A percentile compares a stretch with the other conserved stretches of the same genome.
These are phyloP conservation scores for Mycalesis mineus DNA, from an alignment of 2,888 invertebrate species.

Conservation along the genomic window DNA sequence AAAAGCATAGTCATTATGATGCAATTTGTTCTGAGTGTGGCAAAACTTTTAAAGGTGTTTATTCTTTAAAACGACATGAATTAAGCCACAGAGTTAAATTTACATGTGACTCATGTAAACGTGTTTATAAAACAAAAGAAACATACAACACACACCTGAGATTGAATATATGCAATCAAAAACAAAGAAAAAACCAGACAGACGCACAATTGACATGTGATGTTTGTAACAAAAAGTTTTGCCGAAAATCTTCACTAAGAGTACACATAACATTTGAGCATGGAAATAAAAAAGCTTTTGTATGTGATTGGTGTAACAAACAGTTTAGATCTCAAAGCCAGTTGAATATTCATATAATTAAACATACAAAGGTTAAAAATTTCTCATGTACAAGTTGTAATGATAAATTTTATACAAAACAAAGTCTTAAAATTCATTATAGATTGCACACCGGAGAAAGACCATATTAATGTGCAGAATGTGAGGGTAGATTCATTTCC, in stretches of 20 bases:
- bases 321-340: background rate
- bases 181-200: background rate
- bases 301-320: background rate
- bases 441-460: background rate
- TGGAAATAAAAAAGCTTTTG: background rate
- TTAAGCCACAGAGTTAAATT: background rate
- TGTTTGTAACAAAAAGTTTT: conserved; percentile 1
- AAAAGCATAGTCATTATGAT: background rate
- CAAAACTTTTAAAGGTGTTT: background rate
- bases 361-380: background rate
- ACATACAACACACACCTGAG: background rate
- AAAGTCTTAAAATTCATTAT: background rate
- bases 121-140: background rate
- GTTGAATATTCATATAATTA: background rate
- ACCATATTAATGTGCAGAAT: background rate
- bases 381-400: background rate
- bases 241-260: background rate
- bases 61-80: background rate
- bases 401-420: background rate
- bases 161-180: background rate
- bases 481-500: background rate
- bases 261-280: background rate
- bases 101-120: background rate
- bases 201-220: background rate
- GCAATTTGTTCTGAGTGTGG: background rate